Conservation (phyloP, 2,113 vertebrate species). For the Rafetus swinhoei region DNA sequence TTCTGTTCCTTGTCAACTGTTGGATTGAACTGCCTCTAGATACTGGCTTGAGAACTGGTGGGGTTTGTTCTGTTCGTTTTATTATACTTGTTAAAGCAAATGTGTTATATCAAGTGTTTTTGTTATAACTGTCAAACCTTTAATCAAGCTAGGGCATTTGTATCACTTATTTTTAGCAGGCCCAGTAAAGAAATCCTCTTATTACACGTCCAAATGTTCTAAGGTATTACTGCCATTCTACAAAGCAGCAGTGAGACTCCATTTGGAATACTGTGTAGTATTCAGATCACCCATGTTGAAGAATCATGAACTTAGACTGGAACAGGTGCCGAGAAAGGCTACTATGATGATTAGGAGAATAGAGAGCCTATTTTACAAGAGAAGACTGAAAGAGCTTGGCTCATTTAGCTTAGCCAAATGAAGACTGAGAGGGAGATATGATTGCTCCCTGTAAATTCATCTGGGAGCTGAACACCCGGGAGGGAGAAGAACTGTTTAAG, state of each 20-base stretch:
- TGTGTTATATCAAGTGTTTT: not conserved
- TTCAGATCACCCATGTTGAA: not conserved
- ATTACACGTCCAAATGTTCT: not conserved
- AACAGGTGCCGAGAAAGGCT: not conserved
- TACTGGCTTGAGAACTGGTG: not conserved
- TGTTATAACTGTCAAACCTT: not conserved
- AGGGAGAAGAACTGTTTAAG: not conserved
- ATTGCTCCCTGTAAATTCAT: not conserved
- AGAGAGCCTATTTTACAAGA: not conserved
- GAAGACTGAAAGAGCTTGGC: not conserved
- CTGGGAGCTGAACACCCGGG: not conserved
- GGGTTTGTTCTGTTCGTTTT: not conserved
- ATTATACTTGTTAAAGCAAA: not conserved
- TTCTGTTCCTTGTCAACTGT: not conserved
- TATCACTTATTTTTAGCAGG: not conserved
- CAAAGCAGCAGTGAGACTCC: not conserved
- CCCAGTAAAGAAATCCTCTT: not conserved
- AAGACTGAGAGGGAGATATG: not conserved
- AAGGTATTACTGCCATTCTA: not conserved
- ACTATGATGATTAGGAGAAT: not conserved
- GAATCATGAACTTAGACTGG: not conserved
- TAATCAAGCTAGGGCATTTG: not conserved
- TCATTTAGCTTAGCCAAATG: not conserved
- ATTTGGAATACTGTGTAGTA: not conserved
- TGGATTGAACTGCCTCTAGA: not conserved